These are phyloP conservation scores for Amblyjoppa fuscipennis DNA, from an alignment of 2,888 invertebrate genomes.

Conservation along the genomic window DNA sequence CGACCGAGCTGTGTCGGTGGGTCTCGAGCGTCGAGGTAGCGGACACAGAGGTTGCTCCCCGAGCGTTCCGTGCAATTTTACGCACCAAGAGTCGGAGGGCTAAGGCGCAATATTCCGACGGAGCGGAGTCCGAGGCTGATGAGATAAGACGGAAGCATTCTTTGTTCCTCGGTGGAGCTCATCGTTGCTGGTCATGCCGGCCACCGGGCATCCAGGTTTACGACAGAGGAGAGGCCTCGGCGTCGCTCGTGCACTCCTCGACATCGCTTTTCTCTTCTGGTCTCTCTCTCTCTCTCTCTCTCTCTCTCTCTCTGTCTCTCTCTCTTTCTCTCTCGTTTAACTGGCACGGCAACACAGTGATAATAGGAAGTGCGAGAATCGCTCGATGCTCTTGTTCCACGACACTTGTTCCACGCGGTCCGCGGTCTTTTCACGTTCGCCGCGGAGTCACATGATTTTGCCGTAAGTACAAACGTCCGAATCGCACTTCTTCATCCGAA, in stretches of 20 bases:
- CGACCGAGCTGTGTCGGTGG: constrained; percentile 4
- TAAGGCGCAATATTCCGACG: constrained; percentile 31
- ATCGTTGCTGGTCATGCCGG: constrained; percentile 67
- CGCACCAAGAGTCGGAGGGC: constrained; percentile 73
- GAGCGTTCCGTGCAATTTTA: constrained; percentile 74
- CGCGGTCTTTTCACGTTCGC: too few relatives aligned
- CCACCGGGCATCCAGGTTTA: constrained; percentile 73
- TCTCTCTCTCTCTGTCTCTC: background rate
- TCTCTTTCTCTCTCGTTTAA: constrained; percentile 3
- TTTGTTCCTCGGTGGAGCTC: constrained; percentile 71
- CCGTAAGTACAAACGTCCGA: too few relatives aligned
- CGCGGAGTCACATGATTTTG: too few relatives aligned
- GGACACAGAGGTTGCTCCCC: constrained; percentile 22
- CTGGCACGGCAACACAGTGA: constrained; percentile 25
- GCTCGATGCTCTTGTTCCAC: background rate
- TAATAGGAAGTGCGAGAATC: too few relatives aligned
- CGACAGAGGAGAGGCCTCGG: constrained; percentile 52
- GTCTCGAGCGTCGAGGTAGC: constrained; percentile 14
- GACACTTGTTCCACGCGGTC: background rate
- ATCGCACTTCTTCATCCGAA: too few relatives aligned
- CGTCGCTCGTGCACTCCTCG: background rate
- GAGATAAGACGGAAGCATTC: constrained; percentile 70
- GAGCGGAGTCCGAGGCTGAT: constrained; percentile 64
- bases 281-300: constrained; percentile 1
- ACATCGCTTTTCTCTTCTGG: background rate